Conservation (phyloP, 1,140 invertebrate species). For the Carposina sasakii region DNA sequence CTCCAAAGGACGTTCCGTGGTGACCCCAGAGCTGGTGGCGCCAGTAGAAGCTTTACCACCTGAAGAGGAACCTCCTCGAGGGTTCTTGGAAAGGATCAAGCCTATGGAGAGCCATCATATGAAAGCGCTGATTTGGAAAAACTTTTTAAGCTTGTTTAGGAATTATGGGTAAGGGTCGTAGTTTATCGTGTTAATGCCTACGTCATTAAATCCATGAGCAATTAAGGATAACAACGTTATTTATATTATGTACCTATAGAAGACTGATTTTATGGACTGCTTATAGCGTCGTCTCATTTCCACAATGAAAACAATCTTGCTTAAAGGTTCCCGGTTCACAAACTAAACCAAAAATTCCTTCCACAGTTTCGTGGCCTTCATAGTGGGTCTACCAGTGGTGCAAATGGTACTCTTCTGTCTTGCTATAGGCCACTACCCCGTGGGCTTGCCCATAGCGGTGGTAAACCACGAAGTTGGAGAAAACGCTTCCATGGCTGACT, state of each 20-base stretch:
- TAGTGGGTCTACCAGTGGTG: constrained; percentile 91
- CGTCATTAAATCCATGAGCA: no score
- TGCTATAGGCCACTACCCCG: constrained; percentile 93
- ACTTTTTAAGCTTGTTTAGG: constrained; percentile 91
- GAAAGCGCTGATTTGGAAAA: constrained; percentile 92
- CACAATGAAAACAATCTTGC: no score
- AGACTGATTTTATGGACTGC: no score
- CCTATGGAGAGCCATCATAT: constrained; percentile 82
- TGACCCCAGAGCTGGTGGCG: constrained; percentile 56
- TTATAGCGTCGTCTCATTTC: no score
- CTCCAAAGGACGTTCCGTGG: constrained; percentile 76
- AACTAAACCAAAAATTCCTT: constrained; percentile 4
- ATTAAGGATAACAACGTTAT: no score
- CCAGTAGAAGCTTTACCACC: constrained; percentile 75
- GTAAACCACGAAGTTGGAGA: constrained; percentile 86
- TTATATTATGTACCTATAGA: no score
- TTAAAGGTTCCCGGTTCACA: no score
- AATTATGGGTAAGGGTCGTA: constrained; percentile 91
- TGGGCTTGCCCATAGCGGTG: constrained; percentile 85
- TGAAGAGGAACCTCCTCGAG: constrained; percentile 70
- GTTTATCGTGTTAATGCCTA: no score
- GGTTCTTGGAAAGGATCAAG: constrained; percentile 75
- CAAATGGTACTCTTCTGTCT: constrained; percentile 96
- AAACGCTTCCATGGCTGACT: constrained; percentile 70
- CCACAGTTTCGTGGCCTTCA: constrained; percentile 87